Conservation (phyloP, 2,113 vertebrate genomes). For the Pyxicephalus adspersus region DNA sequence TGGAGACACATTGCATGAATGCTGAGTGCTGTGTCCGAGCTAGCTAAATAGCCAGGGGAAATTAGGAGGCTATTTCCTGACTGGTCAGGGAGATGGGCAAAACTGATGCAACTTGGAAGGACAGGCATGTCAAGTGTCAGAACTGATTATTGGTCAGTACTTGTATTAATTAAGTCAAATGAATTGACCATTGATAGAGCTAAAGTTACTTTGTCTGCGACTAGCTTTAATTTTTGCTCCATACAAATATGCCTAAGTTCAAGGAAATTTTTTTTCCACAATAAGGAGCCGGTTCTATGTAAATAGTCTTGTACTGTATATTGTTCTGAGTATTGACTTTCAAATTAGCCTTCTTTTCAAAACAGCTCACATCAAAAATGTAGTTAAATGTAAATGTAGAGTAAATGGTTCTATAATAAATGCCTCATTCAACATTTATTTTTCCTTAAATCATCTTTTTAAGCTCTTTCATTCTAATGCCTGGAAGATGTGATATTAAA, state of each 20-base stretch:
- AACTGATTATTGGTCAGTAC: no score
- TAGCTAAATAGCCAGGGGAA: no score
- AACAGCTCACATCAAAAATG: slow-evolving; percentile 67
- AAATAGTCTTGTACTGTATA: slow-evolving; percentile 67
- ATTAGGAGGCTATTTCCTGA: no score
- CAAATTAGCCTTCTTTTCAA: slow-evolving; percentile 73
- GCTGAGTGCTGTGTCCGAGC: no score
- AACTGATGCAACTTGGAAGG: no score
- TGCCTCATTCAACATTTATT: slow-evolving; percentile 84
- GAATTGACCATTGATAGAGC: no score
- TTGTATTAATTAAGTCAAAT: no score
- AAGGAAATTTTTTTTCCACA: slow-evolving; percentile 68
- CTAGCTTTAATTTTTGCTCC: slow-evolving; percentile 61
- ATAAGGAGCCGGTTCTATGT: slow-evolving; percentile 68
- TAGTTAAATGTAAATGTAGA: slow-evolving; percentile 78
- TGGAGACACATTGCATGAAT: no score
- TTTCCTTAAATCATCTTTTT: slow-evolving; percentile 90
- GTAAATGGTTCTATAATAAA: slow-evolving; percentile 80
- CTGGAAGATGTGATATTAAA: slow-evolving; percentile 97
- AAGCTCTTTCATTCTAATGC: slow-evolving; percentile 97
- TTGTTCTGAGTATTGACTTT: slow-evolving; percentile 74
- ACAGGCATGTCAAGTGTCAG: no score
- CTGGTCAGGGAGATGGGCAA: no score
- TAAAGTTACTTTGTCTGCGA: no score
- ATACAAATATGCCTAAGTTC: slow-evolving; percentile 66